Evolutionary conservation across 2,888 invertebrate species (phyloP), one percentile per base, ranked within the genome.

Genomic region (Cephus runcator): DNA sequence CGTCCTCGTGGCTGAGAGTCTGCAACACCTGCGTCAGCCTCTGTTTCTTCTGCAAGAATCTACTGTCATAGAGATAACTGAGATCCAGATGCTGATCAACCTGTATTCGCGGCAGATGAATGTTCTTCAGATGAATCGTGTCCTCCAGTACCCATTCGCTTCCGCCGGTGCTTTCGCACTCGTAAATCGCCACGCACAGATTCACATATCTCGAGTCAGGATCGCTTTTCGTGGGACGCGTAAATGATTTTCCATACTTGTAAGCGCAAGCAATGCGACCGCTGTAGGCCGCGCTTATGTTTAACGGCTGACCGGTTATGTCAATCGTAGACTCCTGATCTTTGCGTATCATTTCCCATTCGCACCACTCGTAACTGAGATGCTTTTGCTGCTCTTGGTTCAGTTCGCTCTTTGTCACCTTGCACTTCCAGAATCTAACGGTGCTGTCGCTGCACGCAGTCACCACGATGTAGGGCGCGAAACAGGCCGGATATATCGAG

Each of bases 101-200:
- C 83, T 95, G 95, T 30, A 97, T 96, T 76, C 96, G 92, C 0
- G 97, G 97, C 84, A 98, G 92, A 89, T 97, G 96, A 81, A 98
- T 97, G 89, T 98, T 98, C 89, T 97, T 96, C 86, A 99, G 92
- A 84, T 98, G 97, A 84, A 99, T 98, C 0, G 97, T 98, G 87
- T 99, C 99, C 90, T 99, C 99, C 15, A 98, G 92, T 73, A 98
- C 94, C 99, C 99, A 99, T 88, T 96, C 96, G 69, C 96, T 96
- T 79, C 97, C 99, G 75, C 98, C 99, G 11, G 98, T 98, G 83
- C 99, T 99, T 92, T 99, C 99, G 91, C 99, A 99, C 91, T 99
- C 99, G 92, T 98, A 99, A 83, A 99, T 98, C 73, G 98, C 98
- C 11, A 99, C 98, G 92, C 97, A 96, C 1, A 98, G 93, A 91